These are phyloP conservation scores for Epinephelus coioides DNA, from an alignment of 2,797 vertebrate species.

Conservation along the genomic window DNA sequence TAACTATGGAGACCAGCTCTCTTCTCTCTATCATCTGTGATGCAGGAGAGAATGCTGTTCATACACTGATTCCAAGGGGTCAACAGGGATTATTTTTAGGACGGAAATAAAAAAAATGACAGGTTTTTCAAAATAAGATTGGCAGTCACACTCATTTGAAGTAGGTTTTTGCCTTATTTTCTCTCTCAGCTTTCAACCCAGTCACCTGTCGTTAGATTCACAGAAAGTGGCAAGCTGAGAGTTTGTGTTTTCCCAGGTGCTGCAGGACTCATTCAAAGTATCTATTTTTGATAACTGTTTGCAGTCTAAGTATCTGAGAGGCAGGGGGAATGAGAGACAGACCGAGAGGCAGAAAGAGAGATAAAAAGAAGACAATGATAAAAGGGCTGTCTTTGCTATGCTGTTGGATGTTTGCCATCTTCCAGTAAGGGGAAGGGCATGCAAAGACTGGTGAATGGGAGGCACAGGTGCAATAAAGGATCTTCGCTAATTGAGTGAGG, in stretches of 20 bases:
- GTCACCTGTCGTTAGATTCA: slow-evolving; percentile 25
- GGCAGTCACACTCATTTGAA: slow-evolving; percentile 14
- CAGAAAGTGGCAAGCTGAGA: slow-evolving; percentile 8
- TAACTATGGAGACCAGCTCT: slow-evolving; percentile 6
- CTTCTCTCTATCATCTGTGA: slow-evolving; percentile 7
- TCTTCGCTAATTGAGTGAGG: slow-evolving; percentile 65
- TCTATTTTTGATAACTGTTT: slow-evolving; percentile 62
- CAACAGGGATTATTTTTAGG: slow-evolving; percentile 56
- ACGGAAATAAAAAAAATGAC: slow-evolving; percentile 19
- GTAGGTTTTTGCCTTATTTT: not conserved
- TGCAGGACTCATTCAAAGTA: slow-evolving; percentile 34
- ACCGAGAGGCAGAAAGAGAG: not conserved
- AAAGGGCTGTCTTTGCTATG: slow-evolving; percentile 37
- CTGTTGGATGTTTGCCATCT: slow-evolving; percentile 53
- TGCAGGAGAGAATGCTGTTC: slow-evolving; percentile 16
- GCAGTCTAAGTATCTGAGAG: slow-evolving; percentile 32
- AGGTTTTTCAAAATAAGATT: not conserved
- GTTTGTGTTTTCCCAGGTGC: slow-evolving; percentile 25
- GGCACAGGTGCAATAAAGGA: slow-evolving; percentile 70
- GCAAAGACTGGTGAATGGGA: slow-evolving; percentile 19
- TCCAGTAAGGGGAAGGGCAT: slow-evolving; percentile 29
- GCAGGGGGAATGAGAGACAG: not conserved
- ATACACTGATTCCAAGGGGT: slow-evolving; percentile 20
- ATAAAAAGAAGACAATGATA: slow-evolving; percentile 27
- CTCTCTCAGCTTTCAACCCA: slow-evolving; percentile 24